phyloP scores from a whole-genome alignment of 23 tunicate genomes.

The Trididemnum nubilum region DNA sequence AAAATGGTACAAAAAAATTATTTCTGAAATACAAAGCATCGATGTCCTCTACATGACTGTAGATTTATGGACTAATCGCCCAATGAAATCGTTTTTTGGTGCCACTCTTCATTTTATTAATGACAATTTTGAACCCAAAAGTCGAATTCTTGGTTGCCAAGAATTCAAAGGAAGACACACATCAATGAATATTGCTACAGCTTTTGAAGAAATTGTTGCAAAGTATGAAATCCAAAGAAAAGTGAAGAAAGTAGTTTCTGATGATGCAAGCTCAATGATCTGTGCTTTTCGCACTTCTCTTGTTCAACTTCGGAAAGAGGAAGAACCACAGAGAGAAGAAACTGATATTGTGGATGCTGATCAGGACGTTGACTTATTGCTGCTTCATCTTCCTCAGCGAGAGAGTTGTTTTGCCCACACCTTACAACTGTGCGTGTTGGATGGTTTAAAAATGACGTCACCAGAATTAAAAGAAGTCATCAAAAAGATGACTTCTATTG shows the following conservation, averaged over 20 bases:
- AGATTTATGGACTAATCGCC: conserved; percentile 12
- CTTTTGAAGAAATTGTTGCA: conserved; percentile 7
- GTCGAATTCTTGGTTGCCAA: conserved; percentile 15
- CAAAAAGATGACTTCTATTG: conserved; percentile 13
- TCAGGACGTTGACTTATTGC: background rate
- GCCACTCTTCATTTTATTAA: conserved; percentile 10
- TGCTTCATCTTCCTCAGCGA: conserved; percentile 19
- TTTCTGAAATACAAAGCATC: conserved; percentile 12
- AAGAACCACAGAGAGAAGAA: conserved; percentile 6
- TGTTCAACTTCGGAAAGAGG: background rate
- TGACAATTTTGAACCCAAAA: background rate
- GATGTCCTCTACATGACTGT: conserved; percentile 9
- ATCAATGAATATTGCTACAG: conserved; percentile 7
- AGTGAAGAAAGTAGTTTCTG: conserved; percentile 7
- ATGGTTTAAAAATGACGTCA: conserved; percentile 7
- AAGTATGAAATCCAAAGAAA: conserved; percentile 9
- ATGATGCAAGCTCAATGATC: conserved; percentile 19
- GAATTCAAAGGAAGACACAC: conserved; percentile 16
- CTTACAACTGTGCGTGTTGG: background rate
- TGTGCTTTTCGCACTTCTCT: conserved; percentile 1
- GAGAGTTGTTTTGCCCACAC: conserved; percentile 21
- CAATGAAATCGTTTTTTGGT: conserved; percentile 9
- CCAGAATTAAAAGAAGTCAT: background rate
- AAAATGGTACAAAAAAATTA: conserved; percentile 12
- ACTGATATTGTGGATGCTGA: conserved; percentile 13